Evolutionary conservation across 2,113 vertebrate species (phyloP), one percentile per base, ranked within the genome.

Genomic region (Gadus macrocephalus): DNA sequence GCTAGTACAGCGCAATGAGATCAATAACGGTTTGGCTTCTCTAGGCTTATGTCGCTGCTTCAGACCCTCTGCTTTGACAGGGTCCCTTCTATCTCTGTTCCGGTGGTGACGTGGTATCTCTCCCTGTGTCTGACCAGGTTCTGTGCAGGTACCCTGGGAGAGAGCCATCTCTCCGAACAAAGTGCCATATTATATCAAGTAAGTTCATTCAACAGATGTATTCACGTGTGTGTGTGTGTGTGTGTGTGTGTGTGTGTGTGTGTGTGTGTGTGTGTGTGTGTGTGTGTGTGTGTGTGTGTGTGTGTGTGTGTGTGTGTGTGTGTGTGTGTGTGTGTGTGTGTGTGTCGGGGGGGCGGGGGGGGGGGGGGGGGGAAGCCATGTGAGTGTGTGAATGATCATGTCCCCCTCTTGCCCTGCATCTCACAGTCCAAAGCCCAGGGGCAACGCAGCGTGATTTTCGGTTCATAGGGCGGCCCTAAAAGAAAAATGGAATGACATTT

Each of bases 151-250:
- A 71, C 97, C 97, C 55, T 98, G 97, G 96, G 96, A 99, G 83
- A 92, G 97, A 85, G 95, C 96, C 82, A 96, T 98, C 85, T 99
- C 97, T 77, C 96, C 96, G 61, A 99, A 98, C 90, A 99, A 98
- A 95, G 96, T 98, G 87, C 97, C 97, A 15, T 99, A 99, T 85
- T 99, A 98, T 88, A 98, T 99, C 92, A 99, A 99, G 97, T 99
- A 90, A 98, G 97, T 90, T 64, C 27, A 79, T 63, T 66, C 38
- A 67, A 66, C 55, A 62, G 20, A 17, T 11, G 31, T 70, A 15
- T 69, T 25, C 65, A 53, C 74, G 70, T 74, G 71, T 62, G 61
- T 58, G 62, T 49, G 70, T 61, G 70, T 66, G 53, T 68, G 65
- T 53, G 67, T 55, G 15, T 17, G 25, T 25, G 31, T 68, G 11